These are phyloP conservation scores for Oxyura jamaicensis DNA, from an alignment of 2,113 vertebrate species.

Conservation along the genomic window DNA sequence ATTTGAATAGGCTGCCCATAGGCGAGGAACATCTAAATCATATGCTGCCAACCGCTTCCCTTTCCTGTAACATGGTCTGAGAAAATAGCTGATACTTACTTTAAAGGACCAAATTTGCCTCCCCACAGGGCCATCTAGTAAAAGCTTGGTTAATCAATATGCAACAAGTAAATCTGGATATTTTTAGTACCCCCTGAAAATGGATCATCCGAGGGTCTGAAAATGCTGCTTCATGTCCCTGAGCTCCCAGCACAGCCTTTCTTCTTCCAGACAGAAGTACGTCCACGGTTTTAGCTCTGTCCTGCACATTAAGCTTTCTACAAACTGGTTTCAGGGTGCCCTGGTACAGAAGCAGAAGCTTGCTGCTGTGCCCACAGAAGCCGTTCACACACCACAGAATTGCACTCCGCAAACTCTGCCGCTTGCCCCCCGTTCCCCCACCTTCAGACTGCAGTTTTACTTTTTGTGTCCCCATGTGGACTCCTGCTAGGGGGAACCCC, in stretches of 20 bases:
- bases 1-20: neutral
- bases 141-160: neutral
- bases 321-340: neutral
- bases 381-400: neutral
- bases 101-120: neutral
- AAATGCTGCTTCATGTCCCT: neutral
- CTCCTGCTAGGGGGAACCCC: neutral
- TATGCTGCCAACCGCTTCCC: neutral
- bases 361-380: neutral
- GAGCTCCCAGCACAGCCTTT: neutral
- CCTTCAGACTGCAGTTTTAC: neutral
- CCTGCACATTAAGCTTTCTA: neutral
- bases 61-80: neutral
- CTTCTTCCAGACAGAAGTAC: neutral
- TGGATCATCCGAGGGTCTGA: neutral
- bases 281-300: neutral
- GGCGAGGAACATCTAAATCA: neutral
- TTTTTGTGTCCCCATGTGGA: neutral
- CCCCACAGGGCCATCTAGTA: neutral
- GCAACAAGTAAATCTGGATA: neutral
- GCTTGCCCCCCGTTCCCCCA: neutral
- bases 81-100: neutral
- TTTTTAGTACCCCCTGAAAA: neutral
- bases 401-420: neutral
- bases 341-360: neutral